Conservation (phyloP, 2,797 vertebrate species). For the Chaetophractus vellerosus region DNA sequence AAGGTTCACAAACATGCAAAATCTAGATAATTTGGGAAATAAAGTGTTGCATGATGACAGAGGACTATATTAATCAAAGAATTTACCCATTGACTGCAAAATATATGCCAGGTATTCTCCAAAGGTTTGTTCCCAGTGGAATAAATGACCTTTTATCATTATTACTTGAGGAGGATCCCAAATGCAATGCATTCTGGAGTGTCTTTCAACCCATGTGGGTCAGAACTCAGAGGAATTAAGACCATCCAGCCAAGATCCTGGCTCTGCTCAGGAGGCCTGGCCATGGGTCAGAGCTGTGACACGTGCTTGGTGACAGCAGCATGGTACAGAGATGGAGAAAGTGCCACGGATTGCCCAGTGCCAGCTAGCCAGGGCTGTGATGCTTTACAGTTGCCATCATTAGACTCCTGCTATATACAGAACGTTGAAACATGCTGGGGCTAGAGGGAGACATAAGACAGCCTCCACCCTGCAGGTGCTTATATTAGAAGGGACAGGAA, state of each 20-base stretch:
- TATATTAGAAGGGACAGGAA: neutral
- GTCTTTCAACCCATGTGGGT: neutral
- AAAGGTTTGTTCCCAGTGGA: neutral
- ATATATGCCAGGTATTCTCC: neutral
- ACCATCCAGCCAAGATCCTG: neutral
- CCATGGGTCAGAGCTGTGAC: neutral
- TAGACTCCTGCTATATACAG: neutral
- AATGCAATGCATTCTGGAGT: neutral
- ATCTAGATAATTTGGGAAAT: neutral
- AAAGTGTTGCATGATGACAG: neutral
- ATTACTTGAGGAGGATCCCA: neutral
- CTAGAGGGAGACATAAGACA: neutral
- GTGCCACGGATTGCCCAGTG: neutral
- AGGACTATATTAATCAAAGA: neutral
- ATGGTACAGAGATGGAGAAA: neutral
- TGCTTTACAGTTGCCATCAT: neutral
- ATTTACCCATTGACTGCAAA: neutral
- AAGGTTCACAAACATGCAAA: conserved; percentile 15
- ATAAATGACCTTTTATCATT: neutral
- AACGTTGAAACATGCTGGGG: neutral
- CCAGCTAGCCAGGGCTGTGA: neutral
- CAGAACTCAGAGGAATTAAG: neutral
- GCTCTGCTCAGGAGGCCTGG: neutral
- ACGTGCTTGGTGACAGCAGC: neutral
- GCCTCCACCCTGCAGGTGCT: neutral